These are phyloP conservation scores for Drosophila lowei DNA, from an alignment of 1,140 invertebrate species.

Conservation along the genomic window DNA sequence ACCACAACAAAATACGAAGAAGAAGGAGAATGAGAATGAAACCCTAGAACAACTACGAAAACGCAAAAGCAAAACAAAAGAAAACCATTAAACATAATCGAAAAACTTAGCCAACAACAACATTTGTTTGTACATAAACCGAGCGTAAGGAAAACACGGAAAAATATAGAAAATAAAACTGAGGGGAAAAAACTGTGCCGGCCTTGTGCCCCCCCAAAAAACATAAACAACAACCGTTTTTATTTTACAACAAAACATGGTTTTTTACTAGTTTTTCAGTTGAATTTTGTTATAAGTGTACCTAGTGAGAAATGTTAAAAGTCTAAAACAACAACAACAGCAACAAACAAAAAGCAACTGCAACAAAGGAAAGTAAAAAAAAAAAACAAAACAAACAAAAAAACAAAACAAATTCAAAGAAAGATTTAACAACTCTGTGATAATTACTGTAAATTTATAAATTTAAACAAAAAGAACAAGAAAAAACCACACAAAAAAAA, in stretches of 20 bases:
- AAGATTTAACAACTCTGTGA: conserved; percentile 83
- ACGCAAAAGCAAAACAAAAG: conserved; percentile 42
- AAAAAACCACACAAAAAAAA: conserved; percentile 58
- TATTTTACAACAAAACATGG: conserved; percentile 68
- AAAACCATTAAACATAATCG: conserved; percentile 55
- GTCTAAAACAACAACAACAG: conserved; percentile 74
- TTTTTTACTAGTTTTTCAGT: conserved; percentile 76
- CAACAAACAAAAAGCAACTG: conserved; percentile 75
- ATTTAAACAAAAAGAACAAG: conserved; percentile 71
- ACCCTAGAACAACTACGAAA: conserved; percentile 50
- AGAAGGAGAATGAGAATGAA: conserved; percentile 50
- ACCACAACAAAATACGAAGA: conserved; percentile 43
- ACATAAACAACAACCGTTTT: conserved; percentile 56
- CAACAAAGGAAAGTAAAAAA: conserved; percentile 68
- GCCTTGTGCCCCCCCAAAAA: conserved; percentile 48
- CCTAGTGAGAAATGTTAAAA: conserved; percentile 82
- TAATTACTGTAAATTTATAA: conserved; percentile 84
- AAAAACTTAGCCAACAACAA: conserved; percentile 74
- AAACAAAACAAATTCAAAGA: conserved; percentile 80
- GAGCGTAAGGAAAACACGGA: conserved; percentile 29
- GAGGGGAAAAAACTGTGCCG: conserved; percentile 48
- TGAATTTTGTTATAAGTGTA: conserved; percentile 78
- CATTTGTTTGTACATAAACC: conserved; percentile 54
- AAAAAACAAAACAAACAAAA: conserved; percentile 50
- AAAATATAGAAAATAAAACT: conserved; percentile 21